Evolutionary conservation across 2,888 invertebrate genomes (phyloP), one percentile per base, ranked within the genome.

Genomic region (Xylophagus ater): DNA sequence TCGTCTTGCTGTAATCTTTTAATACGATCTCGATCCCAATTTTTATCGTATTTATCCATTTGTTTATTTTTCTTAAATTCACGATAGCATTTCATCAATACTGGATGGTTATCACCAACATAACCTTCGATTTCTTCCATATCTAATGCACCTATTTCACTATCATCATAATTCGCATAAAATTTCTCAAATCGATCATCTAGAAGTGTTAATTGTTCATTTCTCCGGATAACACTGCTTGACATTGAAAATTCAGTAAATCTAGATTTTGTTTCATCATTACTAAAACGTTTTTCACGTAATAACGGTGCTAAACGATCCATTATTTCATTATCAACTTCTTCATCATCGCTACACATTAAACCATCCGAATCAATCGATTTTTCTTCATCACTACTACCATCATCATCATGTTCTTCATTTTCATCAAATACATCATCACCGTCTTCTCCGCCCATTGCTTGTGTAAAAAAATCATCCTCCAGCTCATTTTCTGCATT

Each of bases 161-260:
- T 80, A 50, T 92, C 90, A 54, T 90, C 87, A 58, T 93, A 96
- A 40, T 74, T 78, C 1, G 79, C 80, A 62, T 76, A 89, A 61
- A 84, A 70, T 68, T 81, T 78, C 65, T 94, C 94, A 68, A 94
- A 96, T 49, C 81, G 71, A 51, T 86, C 79, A 65, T 96, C 96
- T 0, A 94, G 65, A 12, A 88, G 59, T 0, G 79, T 71, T 0
- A 94, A 69, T 7, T 88, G 84, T 37, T 88, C 76, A 62, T 88
- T 92, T 37, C 94, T 73, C 12, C 74, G 68, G 17, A 94, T 84
- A 2, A 92, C 84, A 49, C 90, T 92, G 19, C 92, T 92, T 0
- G 84, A 81, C 81, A 94, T 83, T 0, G 93, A 93, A 63, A 93
- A 94, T 52, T 86, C 82, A 0, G 94, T 92, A 64, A 93, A 93